Evolutionary conservation across 2,888 invertebrate species (phyloP), one percentile per base, ranked within the genome.

Genomic region (Callyntrura sp.): DNA sequence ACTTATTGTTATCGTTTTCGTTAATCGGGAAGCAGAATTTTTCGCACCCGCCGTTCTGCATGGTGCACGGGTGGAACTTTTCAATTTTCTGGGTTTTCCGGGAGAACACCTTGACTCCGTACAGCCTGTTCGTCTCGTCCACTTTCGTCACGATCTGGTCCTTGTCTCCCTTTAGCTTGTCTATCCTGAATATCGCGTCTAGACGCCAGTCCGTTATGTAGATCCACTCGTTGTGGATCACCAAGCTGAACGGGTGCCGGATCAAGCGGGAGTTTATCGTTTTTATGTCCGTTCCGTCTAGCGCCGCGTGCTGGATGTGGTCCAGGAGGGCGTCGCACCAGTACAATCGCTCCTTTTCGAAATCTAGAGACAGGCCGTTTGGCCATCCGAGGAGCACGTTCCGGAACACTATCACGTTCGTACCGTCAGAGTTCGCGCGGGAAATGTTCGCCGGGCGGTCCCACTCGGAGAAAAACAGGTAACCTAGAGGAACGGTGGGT

Each of bases 291-390:
- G 96, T 96, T 0, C 99, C 99, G 94, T 99, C 98, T 4, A 99
- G 95, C 93, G 97, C 97, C 0, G 98, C 97, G 94, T 99, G 98
- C 94, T 99, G 99, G 0, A 99, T 98, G 94, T 99, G 98, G 94
- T 99, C 99, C 8, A 99, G 95, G 1, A 98, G 95, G 2, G 99
- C 99, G 94, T 99, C 99, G 94, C 98, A 99, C 99, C 99, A 99
- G 95, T 99, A 99, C 0, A 99, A 95, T 14, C 98, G 96, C 94
- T 99, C 97, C 20, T 96, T 96, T 55, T 96, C 96, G 94, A 98
- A 98, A 95, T 99, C 99, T 91, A 99, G 97, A 0, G 98, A 98
- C 4, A 99, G 95, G 0, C 99, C 99, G 94, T 99, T 99, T 0
- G 99, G 99, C 99, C 99, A 99, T 2, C 99, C 99, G 0, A 99